Base-by-base conservation (phyloP, 2,113 vertebrate species). In the Sylvilagus bachmani region DNA sequence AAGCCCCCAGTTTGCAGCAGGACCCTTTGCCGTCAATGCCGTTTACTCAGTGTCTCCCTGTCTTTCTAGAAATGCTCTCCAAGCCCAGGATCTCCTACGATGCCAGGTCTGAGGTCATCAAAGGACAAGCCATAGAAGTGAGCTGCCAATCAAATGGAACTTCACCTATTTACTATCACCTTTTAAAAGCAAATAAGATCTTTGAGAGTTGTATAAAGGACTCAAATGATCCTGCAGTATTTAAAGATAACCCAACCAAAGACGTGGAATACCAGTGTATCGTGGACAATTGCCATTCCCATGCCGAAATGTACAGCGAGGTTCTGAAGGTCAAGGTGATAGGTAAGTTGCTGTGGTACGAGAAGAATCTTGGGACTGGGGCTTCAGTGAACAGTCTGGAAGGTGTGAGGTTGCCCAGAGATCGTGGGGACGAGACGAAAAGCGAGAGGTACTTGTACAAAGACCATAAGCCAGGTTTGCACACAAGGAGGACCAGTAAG, bases 141-240 rank as follows among this genome's bases (percentile, higher is more conserved):
- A 53, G 75, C 21, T 97, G 97, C 94, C 96, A 96, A 3, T 97
- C 97, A 71, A 95, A 92, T 0, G 97, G 97, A 36, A 97, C 90
- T 0, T 8, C 10, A 0, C 97, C 97, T n/a, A 92, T 97, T 66
- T 53, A 11, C 27, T 97, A 97, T 16, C 11, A 13, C 0, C 95
- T 97, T 70, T 19, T 75, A 11, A 95, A 96, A 89, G 73, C 17
- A 82, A 73, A 0, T 19, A 11, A 12, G 2, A 0, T 8, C n/a
- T 49, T 86, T 51, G 64, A 25, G 5, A 81, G 2, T 33, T 0
- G 0, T 27, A 17, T 2, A 0, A 1, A 75, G 77, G 0, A 0
- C 82, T 96, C 97, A 1, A 94, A 51, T 17, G 49, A 93, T 4
- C 97, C 97, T 0, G 96, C 38, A 0, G 51, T 92, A 10, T 97